These are phyloP conservation scores for Lophius piscatorius DNA, from an alignment of 2,113 vertebrate species.

Conservation along the genomic window DNA sequence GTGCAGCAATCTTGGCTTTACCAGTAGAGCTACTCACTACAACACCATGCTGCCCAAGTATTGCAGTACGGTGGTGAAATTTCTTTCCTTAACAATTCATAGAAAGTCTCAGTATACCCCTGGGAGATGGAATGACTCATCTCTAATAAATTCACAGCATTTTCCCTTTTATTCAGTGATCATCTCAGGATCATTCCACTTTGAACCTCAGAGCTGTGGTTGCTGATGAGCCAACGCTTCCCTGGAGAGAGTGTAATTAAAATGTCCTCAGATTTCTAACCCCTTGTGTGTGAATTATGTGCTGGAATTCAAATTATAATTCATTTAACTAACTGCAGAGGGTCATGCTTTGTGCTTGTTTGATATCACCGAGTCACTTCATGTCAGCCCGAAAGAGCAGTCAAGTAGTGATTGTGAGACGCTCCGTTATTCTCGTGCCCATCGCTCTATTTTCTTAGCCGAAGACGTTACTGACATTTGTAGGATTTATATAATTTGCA, in stretches of 20 bases:
- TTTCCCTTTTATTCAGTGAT: slow-evolving; percentile 39
- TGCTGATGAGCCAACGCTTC: slow-evolving; percentile 40
- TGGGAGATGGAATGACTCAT: slow-evolving; percentile 8
- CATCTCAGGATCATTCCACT: slow-evolving; percentile 30
- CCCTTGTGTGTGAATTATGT: slow-evolving; percentile 34
- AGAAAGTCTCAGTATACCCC: slow-evolving; percentile 16
- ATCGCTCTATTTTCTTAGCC: background rate
- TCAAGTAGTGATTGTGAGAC: slow-evolving; percentile 20
- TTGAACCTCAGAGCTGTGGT: slow-evolving; percentile 29
- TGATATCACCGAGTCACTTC: slow-evolving; percentile 26
- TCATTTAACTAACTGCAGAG: slow-evolving; percentile 49
- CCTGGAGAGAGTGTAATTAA: slow-evolving; percentile 52
- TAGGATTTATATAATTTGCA: slow-evolving; percentile 32
- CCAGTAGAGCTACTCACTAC: too few species aligned
- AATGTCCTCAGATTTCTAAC: slow-evolving; percentile 36
- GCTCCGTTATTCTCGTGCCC: slow-evolving; percentile 16
- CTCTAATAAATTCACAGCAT: slow-evolving; percentile 1
- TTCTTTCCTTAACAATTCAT: slow-evolving; percentile 21
- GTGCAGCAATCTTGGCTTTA: too few species aligned
- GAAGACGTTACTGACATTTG: slow-evolving; percentile 12
- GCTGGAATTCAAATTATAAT: slow-evolving; percentile 57
- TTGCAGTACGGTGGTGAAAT: too few species aligned
- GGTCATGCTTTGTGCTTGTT: slow-evolving; percentile 17
- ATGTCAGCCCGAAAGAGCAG: slow-evolving; percentile 11
- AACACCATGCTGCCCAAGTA: too few species aligned